Percentiles rank a stretch among this genome's conserved stretches.
Evolutionary conservation across 1,140 invertebrate species (phyloP).

Genomic region (Drosophila setifemur): DNA sequence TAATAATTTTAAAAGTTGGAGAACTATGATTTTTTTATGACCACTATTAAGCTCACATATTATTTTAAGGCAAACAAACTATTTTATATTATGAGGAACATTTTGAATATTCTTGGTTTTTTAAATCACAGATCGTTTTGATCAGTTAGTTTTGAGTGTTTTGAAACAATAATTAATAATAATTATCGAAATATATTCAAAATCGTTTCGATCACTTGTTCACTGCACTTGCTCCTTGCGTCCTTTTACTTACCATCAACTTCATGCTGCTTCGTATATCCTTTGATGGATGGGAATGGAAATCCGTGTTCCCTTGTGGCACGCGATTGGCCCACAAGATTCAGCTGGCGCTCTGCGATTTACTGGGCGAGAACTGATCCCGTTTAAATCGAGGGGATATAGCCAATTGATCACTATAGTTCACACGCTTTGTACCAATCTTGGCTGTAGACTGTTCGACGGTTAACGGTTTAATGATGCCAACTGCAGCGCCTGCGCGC

Average conservation of each 20-base stretch:
- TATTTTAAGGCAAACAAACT: too few relatives aligned
- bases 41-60: too few relatives aligned
- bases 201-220: slow-evolving; percentile 23
- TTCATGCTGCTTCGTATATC: slow-evolving; percentile 70
- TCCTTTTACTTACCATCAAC: slow-evolving; percentile 65
- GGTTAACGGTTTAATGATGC: slow-evolving; percentile 82
- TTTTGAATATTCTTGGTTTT: neutral
- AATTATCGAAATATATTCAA: neutral
- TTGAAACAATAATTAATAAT: neutral
- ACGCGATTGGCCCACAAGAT: slow-evolving; percentile 14
- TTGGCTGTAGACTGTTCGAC: slow-evolving; percentile 68
- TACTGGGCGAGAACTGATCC: slow-evolving; percentile 35
- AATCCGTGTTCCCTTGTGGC: slow-evolving; percentile 35
- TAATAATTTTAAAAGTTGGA: too few relatives aligned
- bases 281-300: slow-evolving; percentile 46
- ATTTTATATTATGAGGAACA: too few relatives aligned
- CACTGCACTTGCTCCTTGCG: slow-evolving; percentile 25
- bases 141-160: too few relatives aligned
- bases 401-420: slow-evolving; percentile 12
- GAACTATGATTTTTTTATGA: too few relatives aligned
- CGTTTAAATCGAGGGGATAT: slow-evolving; percentile 24
- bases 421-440: slow-evolving; percentile 67
- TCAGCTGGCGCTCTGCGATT: too few relatives aligned
- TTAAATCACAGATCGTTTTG: too few relatives aligned
- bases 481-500: slow-evolving; percentile 57